Conservation (phyloP, 1,140 invertebrate species). For the Papilio dardanus region DNA sequence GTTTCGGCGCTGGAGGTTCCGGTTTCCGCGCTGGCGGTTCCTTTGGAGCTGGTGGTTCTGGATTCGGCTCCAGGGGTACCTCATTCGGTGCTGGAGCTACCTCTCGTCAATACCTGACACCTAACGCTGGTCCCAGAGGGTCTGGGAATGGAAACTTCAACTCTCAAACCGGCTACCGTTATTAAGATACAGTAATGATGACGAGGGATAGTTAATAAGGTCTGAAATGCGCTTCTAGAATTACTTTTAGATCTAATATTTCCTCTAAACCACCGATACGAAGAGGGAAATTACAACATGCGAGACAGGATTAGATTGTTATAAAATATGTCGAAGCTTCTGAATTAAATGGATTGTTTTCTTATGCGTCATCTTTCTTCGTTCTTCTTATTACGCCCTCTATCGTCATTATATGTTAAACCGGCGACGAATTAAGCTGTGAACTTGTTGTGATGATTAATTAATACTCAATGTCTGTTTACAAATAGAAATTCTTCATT, state of each 20-base stretch:
- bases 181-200: conserved; percentile 51
- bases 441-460: conserved; percentile 60
- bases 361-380: conserved; percentile 43
- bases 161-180: conserved; percentile 72
- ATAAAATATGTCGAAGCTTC: not conserved
- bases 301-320: not conserved
- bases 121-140: conserved; percentile 65
- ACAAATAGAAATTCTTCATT: conserved; percentile 37
- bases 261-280: conserved; percentile 29
- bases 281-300: not conserved
- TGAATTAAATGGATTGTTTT: conserved; percentile 25
- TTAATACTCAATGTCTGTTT: conserved; percentile 38
- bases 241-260: conserved; percentile 22
- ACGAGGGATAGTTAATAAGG: conserved; percentile 40
- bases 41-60: conserved; percentile 42
- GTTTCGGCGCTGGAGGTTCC: conserved; percentile 37
- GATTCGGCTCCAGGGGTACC: conserved; percentile 41
- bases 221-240: conserved; percentile 36
- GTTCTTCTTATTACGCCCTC: conserved; percentile 38
- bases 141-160: conserved; percentile 76
- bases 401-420: conserved; percentile 42
- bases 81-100: conserved; percentile 54
- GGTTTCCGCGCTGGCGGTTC: too few species aligned
- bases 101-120: conserved; percentile 71
- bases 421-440: conserved; percentile 56